Evolutionary conservation across 1,140 invertebrate genomes (phyloP).

Genomic region (Ylistrum balloti): DNA sequence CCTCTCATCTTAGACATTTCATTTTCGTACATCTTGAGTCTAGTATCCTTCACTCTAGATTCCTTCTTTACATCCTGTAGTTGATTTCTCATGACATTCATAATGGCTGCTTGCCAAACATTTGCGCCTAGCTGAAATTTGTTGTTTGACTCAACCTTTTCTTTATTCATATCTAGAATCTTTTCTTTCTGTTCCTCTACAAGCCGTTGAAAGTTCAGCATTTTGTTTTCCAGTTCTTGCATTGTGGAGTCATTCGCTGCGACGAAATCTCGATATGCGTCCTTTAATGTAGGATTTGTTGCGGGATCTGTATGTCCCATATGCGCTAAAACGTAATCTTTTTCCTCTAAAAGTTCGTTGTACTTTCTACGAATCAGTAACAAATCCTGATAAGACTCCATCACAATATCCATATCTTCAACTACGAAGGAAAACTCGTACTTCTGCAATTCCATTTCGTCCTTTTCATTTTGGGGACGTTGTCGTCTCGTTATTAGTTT

Average conservation of each 20-base stretch:
- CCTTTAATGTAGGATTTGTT: conserved; percentile 49
- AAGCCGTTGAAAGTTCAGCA: conserved; percentile 47
- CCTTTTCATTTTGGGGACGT: conserved; percentile 47
- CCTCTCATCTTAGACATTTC: conserved; percentile 54
- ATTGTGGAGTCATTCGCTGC: conserved; percentile 59
- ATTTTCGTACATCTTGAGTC: conserved; percentile 58
- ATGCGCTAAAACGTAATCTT: conserved; percentile 64
- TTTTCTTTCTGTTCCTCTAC: conserved; percentile 56
- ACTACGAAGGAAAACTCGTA: conserved; percentile 57
- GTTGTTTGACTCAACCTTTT: conserved; percentile 51
- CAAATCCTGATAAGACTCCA: conserved; percentile 61
- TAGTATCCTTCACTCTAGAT: conserved; percentile 62
- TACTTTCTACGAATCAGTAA: conserved; percentile 56
- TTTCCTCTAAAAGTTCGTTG: conserved; percentile 62
- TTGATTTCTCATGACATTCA: conserved; percentile 70
- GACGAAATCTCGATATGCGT: conserved; percentile 62
- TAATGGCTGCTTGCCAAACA: conserved; percentile 68
- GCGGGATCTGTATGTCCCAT: conserved; percentile 54
- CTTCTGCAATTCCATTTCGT: conserved; percentile 47
- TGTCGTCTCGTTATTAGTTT: conserved; percentile 45
- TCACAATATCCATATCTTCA: conserved; percentile 64
- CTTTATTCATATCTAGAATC: conserved; percentile 51
- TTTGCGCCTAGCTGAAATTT: conserved; percentile 57
- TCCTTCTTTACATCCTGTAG: conserved; percentile 65
- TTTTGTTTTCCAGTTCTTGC: conserved; percentile 59